Evolutionary conservation across 2,888 invertebrate species (phyloP), one percentile per base, ranked within the genome.

Genomic region (Tricholauxania praeusta): DNA sequence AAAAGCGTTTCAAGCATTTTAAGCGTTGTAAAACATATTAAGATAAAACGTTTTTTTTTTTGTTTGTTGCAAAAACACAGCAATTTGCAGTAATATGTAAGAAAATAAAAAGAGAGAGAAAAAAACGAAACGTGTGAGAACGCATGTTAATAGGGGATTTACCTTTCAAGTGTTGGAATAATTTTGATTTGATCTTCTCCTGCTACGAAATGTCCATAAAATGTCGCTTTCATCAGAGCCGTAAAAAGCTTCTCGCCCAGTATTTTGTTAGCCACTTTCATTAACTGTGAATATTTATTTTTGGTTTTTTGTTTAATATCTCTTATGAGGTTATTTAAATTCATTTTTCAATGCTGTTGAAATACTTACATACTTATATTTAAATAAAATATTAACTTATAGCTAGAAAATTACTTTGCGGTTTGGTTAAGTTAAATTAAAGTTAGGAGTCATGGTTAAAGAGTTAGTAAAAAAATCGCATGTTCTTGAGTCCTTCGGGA

Each of bases 141-240:
- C 76, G 78, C 75, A 80, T 77, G 32, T 64, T 69, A 72, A 74
- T 76, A 77, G 75, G 77, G 74, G 72, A 84, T 81, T 87, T 87
- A 91, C 91, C 93, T 91, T 85, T 94, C 93, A 80, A 97, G 90
- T 71, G 92, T 93, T 52, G 97, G 97, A 80, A 92, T 91, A 84
- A 98, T 96, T 86, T 93, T 93, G 81, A 92, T 89, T 87, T 95
- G 93, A 88, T 97, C 95, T 87, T 97, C 96, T 73, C 99, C 99
- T 68, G 98, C 99, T 69, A 99, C 99, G 89, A 99, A 99, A 89
- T 99, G 99, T 12, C 99, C 99, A 88, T 99, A 99, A 89, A 99
- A 98, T 32, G 99, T 96, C 62, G 92, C 90, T 88, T 96, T 96
- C 97, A 99, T 98, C 75, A 96, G 79, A 76, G 89, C 82, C 76